Evolutionary conservation across 2,797 vertebrate genomes (phyloP), one percentile per base, ranked within the genome.

Genomic region (Pipistrellus pygmaeus): DNA sequence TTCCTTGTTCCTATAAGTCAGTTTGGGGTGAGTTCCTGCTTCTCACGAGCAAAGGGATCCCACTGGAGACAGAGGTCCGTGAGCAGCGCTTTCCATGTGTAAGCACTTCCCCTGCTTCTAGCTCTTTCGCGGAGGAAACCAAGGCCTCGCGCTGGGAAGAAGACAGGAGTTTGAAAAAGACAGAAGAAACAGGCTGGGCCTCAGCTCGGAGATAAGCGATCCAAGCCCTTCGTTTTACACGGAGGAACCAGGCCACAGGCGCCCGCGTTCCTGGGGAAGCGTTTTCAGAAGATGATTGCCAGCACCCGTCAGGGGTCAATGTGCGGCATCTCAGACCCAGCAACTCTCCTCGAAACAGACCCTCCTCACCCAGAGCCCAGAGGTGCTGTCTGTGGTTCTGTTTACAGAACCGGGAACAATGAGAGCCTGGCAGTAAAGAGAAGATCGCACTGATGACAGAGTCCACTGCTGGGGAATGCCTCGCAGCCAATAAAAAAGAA

Each of bases 151-250:
- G 69, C 69, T 44, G 35, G 69, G 17, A 85, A 85, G 46, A 51
- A 82, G 27, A 35, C 35, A 6, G 23, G 80, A 92, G 38, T 55
- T 23, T 64, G 85, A 85, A 88, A 60, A 62, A 82, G 27, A 35
- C 30, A 6, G 27, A 85, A 93, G 38, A 93, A 85, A 92, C 32
- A 92, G 73, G 55, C 41, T 76, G 38, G 48, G 71, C 71, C 51
- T 90, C 30, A 69, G 51, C 80, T 60, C 69, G 71, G 35, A 84
- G 60, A 80, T 8, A 88, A 82, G 55, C 51, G 68, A 77, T 72
- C 68, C 71, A 93, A 92, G 32, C 76, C 80, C 27, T 93, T 93
- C 80, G 82, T 91, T 95, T 66, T 32, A 46, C 41, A 87, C 17
- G 13, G 11, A 89, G 64, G 91, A 95, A 83, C n/a, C 51, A 66